Percentiles rank a stretch among this genome's conserved stretches.
Conservation (phyloP, 2,113 vertebrate genomes). For the Genyomyrus donnyi region DNA sequence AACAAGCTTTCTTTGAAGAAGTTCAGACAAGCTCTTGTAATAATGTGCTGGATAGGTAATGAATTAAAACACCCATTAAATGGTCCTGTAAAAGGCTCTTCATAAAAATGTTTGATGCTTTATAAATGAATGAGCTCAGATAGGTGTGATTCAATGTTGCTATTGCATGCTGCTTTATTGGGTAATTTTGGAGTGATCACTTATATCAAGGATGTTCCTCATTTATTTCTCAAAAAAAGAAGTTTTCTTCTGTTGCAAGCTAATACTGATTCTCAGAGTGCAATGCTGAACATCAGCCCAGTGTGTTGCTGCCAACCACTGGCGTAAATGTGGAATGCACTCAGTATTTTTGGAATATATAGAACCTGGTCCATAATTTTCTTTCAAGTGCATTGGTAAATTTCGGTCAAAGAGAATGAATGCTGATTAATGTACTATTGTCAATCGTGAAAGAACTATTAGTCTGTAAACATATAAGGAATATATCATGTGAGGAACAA, state of each 20-base stretch:
- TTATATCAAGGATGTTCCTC: neutral
- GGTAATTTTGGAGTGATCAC: neutral
- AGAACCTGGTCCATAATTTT: neutral
- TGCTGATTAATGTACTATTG: neutral
- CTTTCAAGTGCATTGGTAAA: neutral
- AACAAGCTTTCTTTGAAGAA: neutral
- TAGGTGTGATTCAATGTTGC: neutral
- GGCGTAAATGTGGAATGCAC: slow-evolving; percentile 10
- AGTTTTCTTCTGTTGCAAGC: neutral
- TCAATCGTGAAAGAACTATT: neutral
- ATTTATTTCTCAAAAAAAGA: neutral
- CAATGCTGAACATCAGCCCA: neutral
- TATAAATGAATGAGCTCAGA: neutral
- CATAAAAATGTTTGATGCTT: neutral
- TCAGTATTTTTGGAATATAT: neutral
- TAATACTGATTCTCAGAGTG: neutral
- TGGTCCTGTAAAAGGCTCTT: neutral
- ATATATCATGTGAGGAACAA: neutral
- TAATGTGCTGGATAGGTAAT: neutral
- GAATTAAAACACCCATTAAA: neutral
- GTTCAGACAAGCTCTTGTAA: neutral
- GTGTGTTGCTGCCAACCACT: slow-evolving; percentile 16
- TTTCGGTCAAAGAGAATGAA: neutral
- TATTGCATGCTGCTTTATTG: neutral
- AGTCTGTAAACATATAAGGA: neutral